Percentiles rank a stretch among this genome's conserved stretches.
phyloP scores from a whole-genome alignment of 1,140 invertebrate species.

The Phenacoccus solenopsis region DNA sequence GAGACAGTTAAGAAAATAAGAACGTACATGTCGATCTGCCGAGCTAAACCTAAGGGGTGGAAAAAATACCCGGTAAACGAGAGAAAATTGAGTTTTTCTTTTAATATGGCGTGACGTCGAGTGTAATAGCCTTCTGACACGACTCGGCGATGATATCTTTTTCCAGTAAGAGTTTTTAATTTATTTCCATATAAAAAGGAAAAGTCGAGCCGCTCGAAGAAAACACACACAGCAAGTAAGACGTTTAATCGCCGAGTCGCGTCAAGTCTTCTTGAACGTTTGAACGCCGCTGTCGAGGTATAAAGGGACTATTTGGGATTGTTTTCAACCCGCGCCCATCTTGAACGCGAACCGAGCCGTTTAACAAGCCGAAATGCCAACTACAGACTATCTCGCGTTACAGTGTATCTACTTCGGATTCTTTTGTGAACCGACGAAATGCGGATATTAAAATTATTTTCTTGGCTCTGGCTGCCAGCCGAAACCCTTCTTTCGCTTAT shows the following conservation, averaged over 20 bases:
- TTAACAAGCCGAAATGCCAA: not conserved
- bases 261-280: too few species aligned
- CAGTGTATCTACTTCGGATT: not conserved
- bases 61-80: not conserved
- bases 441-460: too few species aligned
- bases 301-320: too few species aligned
- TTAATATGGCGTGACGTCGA: not conserved
- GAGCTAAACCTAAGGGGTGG: not conserved
- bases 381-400: not conserved
- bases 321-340: not conserved
- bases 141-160: not conserved
- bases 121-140: not conserved
- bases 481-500: too few species aligned
- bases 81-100: not conserved
- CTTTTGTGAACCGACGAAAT: not conserved
- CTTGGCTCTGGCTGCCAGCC: too few species aligned
- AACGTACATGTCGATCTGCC: too few species aligned
- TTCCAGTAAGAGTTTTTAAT: not conserved
- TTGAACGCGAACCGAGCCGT: too few species aligned
- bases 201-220: too few species aligned
- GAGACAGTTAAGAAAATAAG: too few species aligned
- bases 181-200: not conserved
- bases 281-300: too few species aligned
- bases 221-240: too few species aligned
- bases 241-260: too few species aligned